Base-by-base conservation (phyloP, 2,113 vertebrate species). In the Ancistrus triradiatus region DNA sequence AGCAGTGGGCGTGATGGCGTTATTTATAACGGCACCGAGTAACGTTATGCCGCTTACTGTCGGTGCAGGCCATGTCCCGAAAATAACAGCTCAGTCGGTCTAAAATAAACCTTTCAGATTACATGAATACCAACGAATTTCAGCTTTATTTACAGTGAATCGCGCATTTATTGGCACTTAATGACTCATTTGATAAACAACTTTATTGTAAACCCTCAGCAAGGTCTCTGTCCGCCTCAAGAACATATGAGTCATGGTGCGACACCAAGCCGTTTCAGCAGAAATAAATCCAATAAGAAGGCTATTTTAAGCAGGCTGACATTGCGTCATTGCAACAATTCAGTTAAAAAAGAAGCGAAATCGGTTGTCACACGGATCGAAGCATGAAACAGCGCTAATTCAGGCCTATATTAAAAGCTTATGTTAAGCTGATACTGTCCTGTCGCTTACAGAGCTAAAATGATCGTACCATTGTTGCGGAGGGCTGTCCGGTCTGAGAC, bases 1-100 rank as follows among this genome's bases (percentile, higher is more conserved):
- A 53, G 50, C 58, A 40, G 68, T 47, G 72, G 74, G 72, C 67
- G 77, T 66, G 25, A 35, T 31, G 56, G 53, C 21, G 60, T 72
- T 77, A 79, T 79, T 79, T 70, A 79, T 79, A 79, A 65, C 72
- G 7, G 35, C 18, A 19, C 11, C 8, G 68, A 44, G 74, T 69
- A 63, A 69, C 28, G 63, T 44, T 76, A 79, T 74, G 72, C 69
- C 72, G 25, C 42, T 63, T 53, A 47, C 48, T n/a, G n/a, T 58
- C 48, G 43, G 46, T 46, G 40, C 44, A 37, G 58, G 49, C 44
- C 48, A 64, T 66, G 47, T 64, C 19, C 59, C 55, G 5, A 59
- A 60, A 70, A 52, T 56, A 70, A 73, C 70, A 27, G n/a, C 40
- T 21, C 15, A n/a, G 44, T 57, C 56, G 35, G 19, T n/a, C 28